These are phyloP conservation scores for Drosophila yooni DNA, from an alignment of 2,888 invertebrate species.

Conservation along the genomic window DNA sequence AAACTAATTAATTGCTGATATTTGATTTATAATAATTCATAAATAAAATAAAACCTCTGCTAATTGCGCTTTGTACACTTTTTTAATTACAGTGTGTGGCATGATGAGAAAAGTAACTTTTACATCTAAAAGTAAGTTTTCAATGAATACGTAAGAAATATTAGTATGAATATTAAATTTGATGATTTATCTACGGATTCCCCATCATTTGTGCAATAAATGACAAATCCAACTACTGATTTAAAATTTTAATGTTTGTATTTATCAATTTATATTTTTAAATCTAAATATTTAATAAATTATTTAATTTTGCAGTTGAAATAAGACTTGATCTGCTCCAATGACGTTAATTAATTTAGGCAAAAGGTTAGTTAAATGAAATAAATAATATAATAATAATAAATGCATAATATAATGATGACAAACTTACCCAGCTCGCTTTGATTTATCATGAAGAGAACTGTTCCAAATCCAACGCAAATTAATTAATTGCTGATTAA, in stretches of 20 bases:
- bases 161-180: background rate
- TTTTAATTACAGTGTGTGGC: background rate
- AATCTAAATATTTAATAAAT: background rate
- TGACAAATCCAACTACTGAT: slow-evolving; percentile 6
- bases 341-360: too few relatives aligned
- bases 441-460: slow-evolving; percentile 73
- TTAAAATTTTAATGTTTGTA: background rate
- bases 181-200: slow-evolving; percentile 13
- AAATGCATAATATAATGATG: slow-evolving; percentile 40
- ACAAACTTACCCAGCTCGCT: slow-evolving; percentile 77
- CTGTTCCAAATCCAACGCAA: slow-evolving; percentile 58
- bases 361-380: too few relatives aligned
- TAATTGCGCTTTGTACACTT: background rate
- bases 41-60: background rate
- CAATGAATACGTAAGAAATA: background rate
- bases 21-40: background rate
- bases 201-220: slow-evolving; percentile 11
- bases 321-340: too few relatives aligned
- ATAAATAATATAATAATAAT: background rate
- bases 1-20: slow-evolving; percentile 33
- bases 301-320: too few relatives aligned
- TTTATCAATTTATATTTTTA: background rate
- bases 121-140: background rate
- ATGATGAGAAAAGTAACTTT: background rate
- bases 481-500: slow-evolving; percentile 5